Base-by-base conservation (phyloP, 2,797 vertebrate species). In the Mastacembelus armatus region DNA sequence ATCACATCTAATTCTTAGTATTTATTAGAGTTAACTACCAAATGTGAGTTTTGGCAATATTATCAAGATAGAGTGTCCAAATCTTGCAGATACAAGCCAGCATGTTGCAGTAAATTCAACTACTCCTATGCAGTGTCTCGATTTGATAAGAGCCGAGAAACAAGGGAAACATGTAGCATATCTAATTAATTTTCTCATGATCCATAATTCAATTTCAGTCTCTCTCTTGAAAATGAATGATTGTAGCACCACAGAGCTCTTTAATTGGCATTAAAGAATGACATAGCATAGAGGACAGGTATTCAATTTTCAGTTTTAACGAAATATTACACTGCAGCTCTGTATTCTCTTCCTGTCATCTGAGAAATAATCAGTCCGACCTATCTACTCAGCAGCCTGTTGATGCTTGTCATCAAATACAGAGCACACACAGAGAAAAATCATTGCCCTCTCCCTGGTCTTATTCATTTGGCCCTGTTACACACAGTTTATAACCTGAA, bases 221-320 rank as follows among this genome's bases (percentile, higher is more conserved):
- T 83, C 45, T 62, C 69, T 66, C 71, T 79, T 77, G 74, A 81
- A 86, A 91, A 91, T 87, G 84, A 91, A 83, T 81, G 89, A 88
- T 80, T 69, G 79, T 75, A 64, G 83, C 81, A 84, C 67, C 76
- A 49, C 82, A 76, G 80, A 86, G 73, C 80, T 74, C 83, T 84
- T 90, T 92, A 90, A 92, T 88, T 90, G 83, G 80, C 74, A 64
- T 90, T 89, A 90, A 86, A 76, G 66, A 90, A 90, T 88, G 83
- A 90, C 86, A 92, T 61, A 74, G 78, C 84, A 83, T 79, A 77
- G 89, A 88, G 78, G 90, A 91, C 92, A 91, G 88, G 72, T 88
- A 87, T 90, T 94, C 88, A 85, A 89, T 92, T 90, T 91, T 91
- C 85, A 85, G 83, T 90, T 90, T 87, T 85, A 90, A 87, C 81